Percentiles rank a stretch among this genome's conserved stretches.
phyloP scores from a whole-genome alignment of 2,888 invertebrate genomes.

The Mythimna pallens region DNA sequence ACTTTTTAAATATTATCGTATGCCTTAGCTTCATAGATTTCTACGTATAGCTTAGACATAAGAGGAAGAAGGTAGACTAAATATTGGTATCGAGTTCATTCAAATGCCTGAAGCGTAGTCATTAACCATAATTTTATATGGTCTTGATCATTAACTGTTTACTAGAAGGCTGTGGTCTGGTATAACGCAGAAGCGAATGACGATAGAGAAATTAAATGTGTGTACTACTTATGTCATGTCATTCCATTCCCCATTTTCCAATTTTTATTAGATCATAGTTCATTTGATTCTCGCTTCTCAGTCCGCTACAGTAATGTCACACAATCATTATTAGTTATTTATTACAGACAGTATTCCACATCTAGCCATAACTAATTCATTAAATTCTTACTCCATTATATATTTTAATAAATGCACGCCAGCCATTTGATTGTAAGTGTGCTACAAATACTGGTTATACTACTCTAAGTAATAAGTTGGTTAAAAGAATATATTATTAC shows the following conservation, averaged over 20 bases:
- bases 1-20: constrained; percentile 19
- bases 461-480: not conserved
- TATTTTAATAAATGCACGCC: constrained; percentile 1
- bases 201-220: not conserved
- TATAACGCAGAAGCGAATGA: not conserved
- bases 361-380: not conserved
- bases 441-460: constrained; percentile 11
- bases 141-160: constrained; percentile 15
- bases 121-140: not conserved
- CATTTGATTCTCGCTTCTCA: not conserved
- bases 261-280: not conserved
- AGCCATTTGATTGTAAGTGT: not conserved
- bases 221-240: not conserved
- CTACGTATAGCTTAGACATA: not conserved
- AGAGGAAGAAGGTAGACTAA: not conserved
- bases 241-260: not conserved
- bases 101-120: constrained; percentile 22
- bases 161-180: not conserved
- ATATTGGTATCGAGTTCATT: not conserved
- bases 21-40: not conserved
- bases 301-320: not conserved
- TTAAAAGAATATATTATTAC: constrained; percentile 12
- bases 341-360: constrained; percentile 7
- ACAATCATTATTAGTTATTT: too few species aligned
- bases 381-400: not conserved